Evolutionary conservation across 2,797 vertebrate genomes (phyloP).

Genomic region (Enteromius fasciolatus): DNA sequence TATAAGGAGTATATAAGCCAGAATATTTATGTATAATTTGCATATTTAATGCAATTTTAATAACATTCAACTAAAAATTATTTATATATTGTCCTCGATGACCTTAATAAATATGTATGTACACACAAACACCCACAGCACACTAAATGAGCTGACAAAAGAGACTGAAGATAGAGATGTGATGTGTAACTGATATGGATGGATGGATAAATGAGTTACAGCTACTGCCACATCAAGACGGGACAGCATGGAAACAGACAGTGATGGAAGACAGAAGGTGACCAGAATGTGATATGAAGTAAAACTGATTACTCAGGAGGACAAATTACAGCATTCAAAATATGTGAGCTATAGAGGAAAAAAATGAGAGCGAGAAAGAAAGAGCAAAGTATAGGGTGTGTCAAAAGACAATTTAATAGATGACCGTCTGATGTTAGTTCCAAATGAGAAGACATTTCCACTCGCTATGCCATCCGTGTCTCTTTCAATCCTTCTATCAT

Average conservation of each 20-base stretch:
- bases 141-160: not conserved
- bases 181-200: conserved; percentile 5
- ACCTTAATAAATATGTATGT: not conserved
- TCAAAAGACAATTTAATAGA: conserved; percentile 34
- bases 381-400: conserved; percentile 14
- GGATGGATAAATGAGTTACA: conserved; percentile 36
- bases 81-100: not conserved
- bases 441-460: conserved; percentile 25
- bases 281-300: conserved; percentile 30
- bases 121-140: conserved; percentile 5
- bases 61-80: not conserved
- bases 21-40: not conserved
- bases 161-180: not conserved
- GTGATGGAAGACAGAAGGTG: conserved; percentile 30
- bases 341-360: not conserved
- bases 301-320: conserved; percentile 26
- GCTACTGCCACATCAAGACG: not conserved
- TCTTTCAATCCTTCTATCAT: conserved; percentile 11
- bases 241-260: conserved; percentile 2
- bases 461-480: conserved; percentile 6
- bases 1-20: not conserved
- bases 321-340: conserved; percentile 15
- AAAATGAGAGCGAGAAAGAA: not conserved
- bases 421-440: conserved; percentile 28
- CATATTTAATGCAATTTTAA: not conserved